phyloP scores from a whole-genome alignment of 2,888 invertebrate species.

The Euplagia quadripunctaria region DNA sequence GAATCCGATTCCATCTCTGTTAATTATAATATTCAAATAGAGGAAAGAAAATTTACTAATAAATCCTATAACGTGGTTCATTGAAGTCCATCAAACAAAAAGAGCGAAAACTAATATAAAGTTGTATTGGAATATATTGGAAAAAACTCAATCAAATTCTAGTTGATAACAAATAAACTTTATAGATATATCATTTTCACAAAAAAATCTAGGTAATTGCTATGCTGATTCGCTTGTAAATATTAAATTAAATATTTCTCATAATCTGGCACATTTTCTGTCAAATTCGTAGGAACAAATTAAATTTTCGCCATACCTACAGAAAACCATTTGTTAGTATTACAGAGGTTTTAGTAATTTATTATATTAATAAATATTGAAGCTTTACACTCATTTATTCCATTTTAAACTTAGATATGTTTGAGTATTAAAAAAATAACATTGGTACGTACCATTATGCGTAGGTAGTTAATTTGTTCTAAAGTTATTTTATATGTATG shows the following conservation, averaged over 20 bases:
- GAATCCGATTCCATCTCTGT: not conserved
- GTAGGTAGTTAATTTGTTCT: too few species aligned
- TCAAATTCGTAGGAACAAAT: too few species aligned
- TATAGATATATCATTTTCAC: not conserved
- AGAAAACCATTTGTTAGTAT: too few species aligned
- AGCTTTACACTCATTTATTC: too few species aligned
- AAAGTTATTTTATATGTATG: too few species aligned
- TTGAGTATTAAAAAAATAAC: too few species aligned
- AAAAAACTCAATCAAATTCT: not conserved
- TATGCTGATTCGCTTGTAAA: not conserved
- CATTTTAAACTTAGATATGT: too few species aligned
- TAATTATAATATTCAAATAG: not conserved
- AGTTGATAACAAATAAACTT: constrained; percentile 1
- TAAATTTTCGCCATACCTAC: too few species aligned
- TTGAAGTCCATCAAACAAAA: not conserved
- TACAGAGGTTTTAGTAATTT: too few species aligned
- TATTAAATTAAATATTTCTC: not conserved
- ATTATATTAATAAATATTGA: too few species aligned
- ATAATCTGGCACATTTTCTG: too few species aligned
- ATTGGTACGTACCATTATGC: too few species aligned
- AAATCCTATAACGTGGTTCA: not conserved
- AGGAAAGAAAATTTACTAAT: not conserved
- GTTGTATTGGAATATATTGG: constrained; percentile 2
- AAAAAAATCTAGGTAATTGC: not conserved
- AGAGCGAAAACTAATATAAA: not conserved